Evolutionary conservation across 2,888 invertebrate species (phyloP), one percentile per base, ranked within the genome.

Genomic region (Hymenopus coronatus): DNA sequence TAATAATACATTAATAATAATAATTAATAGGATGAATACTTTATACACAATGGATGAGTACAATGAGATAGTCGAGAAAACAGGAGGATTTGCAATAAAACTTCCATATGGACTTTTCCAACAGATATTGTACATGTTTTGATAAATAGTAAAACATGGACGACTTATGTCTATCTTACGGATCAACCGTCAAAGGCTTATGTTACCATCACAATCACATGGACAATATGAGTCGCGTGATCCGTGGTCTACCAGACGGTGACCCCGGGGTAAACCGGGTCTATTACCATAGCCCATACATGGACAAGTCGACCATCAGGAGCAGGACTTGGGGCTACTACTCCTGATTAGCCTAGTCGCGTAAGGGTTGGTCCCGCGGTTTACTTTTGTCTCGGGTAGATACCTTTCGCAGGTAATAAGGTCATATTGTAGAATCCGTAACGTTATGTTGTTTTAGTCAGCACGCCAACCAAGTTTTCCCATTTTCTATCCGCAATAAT

Each of bases 11-110:
- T 84, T 83, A 84, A 81, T 88, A 88, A 84, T 83, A 82, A 82
- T 88, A 88, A 88, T 84, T 88, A 70, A 30, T 85, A 88, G 40
- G 86, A 82, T 88, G 86, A 88, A 40, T 82, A 82, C 88, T 88
- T 86, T 88, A 81, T 86, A 88, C 88, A 88, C 28, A 30, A 88
- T 88, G 83, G n/a, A n/a, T 70, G 54, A 70, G 25, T 70, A 70
- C 20, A 70, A 70, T 70, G 54, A 70, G 54, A 20, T 70, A 70
- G 54, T 70, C 54, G 54, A 70, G 54, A 70, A 70, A 70, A 70
- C 54, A 20, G 54, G 54, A 70, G 40, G 40, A 40, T 12, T 40
- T 40, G 40, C 12, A 40, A 40, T 40, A 40, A 40, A 3, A 20
- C 25, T 70, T 70, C 25, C 25, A 20, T 25, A 70, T 70, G 25